phyloP scores from a whole-genome alignment of 2,113 vertebrate genomes.

The Microcebus murinus region DNA sequence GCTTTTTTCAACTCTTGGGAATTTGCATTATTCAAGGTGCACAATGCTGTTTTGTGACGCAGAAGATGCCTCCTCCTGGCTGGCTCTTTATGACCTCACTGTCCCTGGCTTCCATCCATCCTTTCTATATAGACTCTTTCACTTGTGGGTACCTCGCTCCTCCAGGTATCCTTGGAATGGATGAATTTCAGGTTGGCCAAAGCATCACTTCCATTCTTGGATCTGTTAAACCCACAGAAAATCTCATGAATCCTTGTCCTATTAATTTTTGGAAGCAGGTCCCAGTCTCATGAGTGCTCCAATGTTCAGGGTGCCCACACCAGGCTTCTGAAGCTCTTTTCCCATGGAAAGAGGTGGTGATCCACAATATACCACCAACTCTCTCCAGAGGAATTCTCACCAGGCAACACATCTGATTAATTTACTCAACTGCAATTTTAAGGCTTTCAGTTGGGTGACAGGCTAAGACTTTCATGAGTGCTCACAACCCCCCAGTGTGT shows the following conservation, averaged over 20 bases:
- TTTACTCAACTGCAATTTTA: neutral
- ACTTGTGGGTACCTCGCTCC: fast-evolving
- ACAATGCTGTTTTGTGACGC: neutral
- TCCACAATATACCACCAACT: fast-evolving
- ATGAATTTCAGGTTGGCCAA: neutral
- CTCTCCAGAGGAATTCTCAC: neutral
- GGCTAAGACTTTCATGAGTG: neutral
- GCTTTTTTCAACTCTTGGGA: neutral
- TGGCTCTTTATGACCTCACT: neutral
- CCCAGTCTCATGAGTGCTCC: neutral
- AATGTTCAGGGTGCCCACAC: neutral
- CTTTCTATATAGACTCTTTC: neutral
- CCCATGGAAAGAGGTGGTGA: fast-evolving
- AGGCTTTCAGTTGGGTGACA: neutral
- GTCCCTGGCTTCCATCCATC: neutral
- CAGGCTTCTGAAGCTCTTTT: neutral
- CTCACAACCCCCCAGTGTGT: neutral
- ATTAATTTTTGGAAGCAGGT: neutral
- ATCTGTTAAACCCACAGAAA: neutral
- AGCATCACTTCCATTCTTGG: neutral
- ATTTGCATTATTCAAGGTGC: neutral
- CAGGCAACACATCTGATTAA: neutral
- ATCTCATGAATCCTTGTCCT: neutral
- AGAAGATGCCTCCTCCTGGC: neutral
- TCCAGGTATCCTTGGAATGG: neutral